These are phyloP conservation scores for Piprites chloris DNA, from an alignment of 2,113 vertebrate species.

Conservation along the genomic window DNA sequence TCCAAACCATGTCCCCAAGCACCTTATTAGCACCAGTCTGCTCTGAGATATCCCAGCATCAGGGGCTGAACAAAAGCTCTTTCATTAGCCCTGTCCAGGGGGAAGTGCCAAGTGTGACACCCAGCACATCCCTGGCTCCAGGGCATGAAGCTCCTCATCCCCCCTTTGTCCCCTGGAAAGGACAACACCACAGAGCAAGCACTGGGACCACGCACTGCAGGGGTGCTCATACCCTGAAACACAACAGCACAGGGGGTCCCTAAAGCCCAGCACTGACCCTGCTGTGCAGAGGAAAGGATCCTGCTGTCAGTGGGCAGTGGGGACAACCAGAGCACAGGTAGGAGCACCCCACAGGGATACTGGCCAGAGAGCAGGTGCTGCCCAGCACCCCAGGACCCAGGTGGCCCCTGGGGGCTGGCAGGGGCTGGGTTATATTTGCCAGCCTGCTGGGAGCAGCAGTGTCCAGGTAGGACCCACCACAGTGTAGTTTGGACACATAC, in stretches of 20 bases:
- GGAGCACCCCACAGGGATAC: neutral
- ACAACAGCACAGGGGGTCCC: rapidly evolving
- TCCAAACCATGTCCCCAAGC: neutral
- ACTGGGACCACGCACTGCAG: rapidly evolving
- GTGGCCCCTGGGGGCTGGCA: neutral
- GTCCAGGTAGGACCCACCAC: neutral
- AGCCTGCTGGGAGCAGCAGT: neutral
- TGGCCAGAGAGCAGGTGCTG: neutral
- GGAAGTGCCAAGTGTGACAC: neutral
- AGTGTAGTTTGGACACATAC: neutral
- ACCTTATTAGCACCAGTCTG: neutral
- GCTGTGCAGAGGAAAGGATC: rapidly evolving
- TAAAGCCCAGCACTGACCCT: neutral
- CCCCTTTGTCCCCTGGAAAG: neutral
- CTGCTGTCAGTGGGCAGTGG: rapidly evolving
- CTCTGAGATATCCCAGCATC: neutral
- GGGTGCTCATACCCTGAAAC: rapidly evolving
- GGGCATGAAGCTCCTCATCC: neutral
- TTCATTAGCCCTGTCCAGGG: neutral
- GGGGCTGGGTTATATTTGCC: too few species aligned
- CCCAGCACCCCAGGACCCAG: neutral
- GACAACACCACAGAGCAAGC: neutral
- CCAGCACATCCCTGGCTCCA: neutral
- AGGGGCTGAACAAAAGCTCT: neutral
- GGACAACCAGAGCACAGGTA: neutral